Conservation (phyloP, 1,140 invertebrate species). For the Akabosia matsudoensis region DNA sequence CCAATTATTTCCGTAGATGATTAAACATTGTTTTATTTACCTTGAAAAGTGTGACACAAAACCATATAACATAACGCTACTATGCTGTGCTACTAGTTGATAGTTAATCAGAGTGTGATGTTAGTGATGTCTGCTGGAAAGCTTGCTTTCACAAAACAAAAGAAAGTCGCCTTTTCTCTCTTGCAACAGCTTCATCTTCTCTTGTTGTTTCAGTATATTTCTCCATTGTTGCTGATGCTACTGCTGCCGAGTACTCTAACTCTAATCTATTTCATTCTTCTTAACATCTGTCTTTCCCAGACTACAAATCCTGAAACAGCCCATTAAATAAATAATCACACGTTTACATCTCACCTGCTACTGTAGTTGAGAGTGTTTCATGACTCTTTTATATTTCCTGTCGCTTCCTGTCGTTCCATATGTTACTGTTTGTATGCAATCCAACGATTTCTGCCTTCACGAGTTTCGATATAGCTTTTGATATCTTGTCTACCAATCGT, state of each 20-base stretch:
- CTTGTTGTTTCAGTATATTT: too few species aligned
- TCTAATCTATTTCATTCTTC: neutral
- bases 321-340: too few species aligned
- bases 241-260: neutral
- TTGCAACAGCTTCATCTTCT: neutral
- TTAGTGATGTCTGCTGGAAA: neutral
- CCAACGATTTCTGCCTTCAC: too few species aligned
- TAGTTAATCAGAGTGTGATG: neutral
- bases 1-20: too few species aligned
- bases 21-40: too few species aligned
- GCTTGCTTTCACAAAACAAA: neutral
- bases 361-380: too few species aligned
- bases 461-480: too few species aligned
- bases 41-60: too few species aligned
- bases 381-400: neutral
- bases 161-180: neutral
- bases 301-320: too few species aligned
- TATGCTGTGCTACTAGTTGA: conserved; percentile 5
- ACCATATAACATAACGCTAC: too few species aligned
- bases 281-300: neutral
- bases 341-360: neutral
- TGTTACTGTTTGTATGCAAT: neutral
- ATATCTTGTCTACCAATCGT: too few species aligned
- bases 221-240: too few species aligned
- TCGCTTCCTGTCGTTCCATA: neutral